These are phyloP conservation scores for Malurus alboscapulatus DNA, from an alignment of 2,113 vertebrate genomes.

Conservation along the genomic window DNA sequence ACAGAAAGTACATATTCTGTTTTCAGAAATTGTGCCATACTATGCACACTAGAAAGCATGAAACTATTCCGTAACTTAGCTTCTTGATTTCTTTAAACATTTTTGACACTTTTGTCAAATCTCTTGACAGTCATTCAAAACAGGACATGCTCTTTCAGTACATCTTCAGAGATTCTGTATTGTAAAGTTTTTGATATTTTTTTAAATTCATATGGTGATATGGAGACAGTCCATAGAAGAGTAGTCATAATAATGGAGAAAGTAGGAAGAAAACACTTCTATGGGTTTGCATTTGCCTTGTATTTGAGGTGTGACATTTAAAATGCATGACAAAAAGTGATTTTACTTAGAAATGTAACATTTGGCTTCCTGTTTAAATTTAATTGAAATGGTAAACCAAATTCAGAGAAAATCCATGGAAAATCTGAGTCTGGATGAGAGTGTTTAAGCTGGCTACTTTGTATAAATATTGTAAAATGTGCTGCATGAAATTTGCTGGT, in stretches of 20 bases:
- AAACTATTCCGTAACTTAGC: background rate
- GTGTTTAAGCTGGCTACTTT: background rate
- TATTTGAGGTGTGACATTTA: background rate
- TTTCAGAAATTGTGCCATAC: background rate
- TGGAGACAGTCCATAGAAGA: background rate
- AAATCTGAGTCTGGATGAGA: background rate
- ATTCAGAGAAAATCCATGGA: background rate
- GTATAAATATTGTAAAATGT: background rate
- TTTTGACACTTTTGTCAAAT: background rate
- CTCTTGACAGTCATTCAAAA: background rate
- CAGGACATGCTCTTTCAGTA: background rate
- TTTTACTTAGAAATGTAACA: background rate
- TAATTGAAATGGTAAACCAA: background rate
- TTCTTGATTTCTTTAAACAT: background rate
- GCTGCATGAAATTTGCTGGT: background rate
- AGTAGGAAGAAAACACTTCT: background rate
- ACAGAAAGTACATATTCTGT: background rate
- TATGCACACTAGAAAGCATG: background rate
- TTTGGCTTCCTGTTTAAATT: background rate
- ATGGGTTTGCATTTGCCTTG: background rate
- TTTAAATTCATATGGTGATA: background rate
- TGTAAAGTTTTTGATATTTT: background rate
- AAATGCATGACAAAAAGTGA: background rate
- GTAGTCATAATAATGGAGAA: background rate
- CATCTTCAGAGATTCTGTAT: background rate